Evolutionary conservation across 2,113 vertebrate species (phyloP), one percentile per base, ranked within the genome.

Genomic region (Potamarius usumacintae): DNA sequence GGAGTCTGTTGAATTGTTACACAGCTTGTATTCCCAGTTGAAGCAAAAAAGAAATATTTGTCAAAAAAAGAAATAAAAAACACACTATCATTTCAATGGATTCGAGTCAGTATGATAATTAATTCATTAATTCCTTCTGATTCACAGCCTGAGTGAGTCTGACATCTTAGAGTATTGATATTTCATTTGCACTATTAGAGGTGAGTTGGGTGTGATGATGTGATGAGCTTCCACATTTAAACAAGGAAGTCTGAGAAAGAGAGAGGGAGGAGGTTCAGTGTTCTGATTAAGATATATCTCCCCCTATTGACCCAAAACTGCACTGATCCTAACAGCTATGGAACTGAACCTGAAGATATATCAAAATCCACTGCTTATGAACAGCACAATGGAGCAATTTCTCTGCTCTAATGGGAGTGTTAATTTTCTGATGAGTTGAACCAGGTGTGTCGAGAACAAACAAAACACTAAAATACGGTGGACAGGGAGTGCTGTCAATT

Each of bases 121-220:
- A 12, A 30, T 69, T 14, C 12, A n/a, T n/a, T n/a, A n/a, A n/a
- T n/a, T 81, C 27, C 18, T 81, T 60, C 78, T 57, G 52, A 80
- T 80, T 2, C 42, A 30, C n/a, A 30, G 77, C n/a, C 27, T 18
- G n/a, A 80, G 27, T 80, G 53, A 94, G 90, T 14, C 8, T 90
- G 0, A 91, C 90, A 88, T 0, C 48, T 79, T 67, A n/a, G 84
- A 55, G 2, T 5, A 27, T 17, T 80, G 14, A 18, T 3, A 5
- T 22, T 60, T 58, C 78, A 6, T 81, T 5, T 80, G 0, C 8
- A 34, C 0, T 58, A 42, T 6, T 42, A 5, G 2, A 58, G 2
- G 78, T 81, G 78, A 55, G 78, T 34, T 52, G 53, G 27, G 27
- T 27, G 1, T 55, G 22, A 27, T 67, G 63, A 55, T 34, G 55